Evolutionary conservation across 2,888 invertebrate species (phyloP), one percentile per base, ranked within the genome.

Genomic region (Penaeus monodon): DNA sequence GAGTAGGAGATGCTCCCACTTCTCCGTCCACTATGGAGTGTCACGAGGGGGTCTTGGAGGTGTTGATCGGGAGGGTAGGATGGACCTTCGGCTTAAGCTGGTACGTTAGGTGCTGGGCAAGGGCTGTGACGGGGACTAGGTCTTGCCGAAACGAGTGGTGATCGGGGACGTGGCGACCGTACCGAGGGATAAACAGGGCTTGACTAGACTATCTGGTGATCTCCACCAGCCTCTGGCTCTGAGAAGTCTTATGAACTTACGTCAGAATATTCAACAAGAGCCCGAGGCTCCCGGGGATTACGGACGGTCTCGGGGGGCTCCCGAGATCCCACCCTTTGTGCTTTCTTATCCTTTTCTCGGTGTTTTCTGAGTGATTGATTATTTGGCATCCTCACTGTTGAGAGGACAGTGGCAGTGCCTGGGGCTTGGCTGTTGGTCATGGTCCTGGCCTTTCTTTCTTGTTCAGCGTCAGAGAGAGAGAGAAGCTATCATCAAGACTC

Each of bases 221-320:
- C 93, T 97, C n/a, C 97, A 86, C 97, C 97, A 74, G 97, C 96
- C 94, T 97, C 97, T 1, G 97, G 96, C 92, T 96, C 97, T 64
- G 97, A 97, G 89, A 97, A 94, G 92, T 96, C 97, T 92, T 97
- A 97, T 24, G 97, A 97, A 93, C 97, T 97, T 64, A 97, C 97
- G 93, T 97, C 97, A 27, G 97, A 97, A 93, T 97, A 97, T 92
- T 97, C 97, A 85, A 96, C 96, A 90, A 96, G 92, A 27, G 89
- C 84, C 65, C 86, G 86, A 86, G 86, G 86, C 82, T 86, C 86
- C 66, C 82, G 44, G 27, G 68, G 38, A 57, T 86, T 74, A 33
- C 78, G 76, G 80, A 80, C n/a, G n/a, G 80, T 80, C 80, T 57
- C 79, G 38, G 7, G 66, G 84, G 84, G 88, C 84, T 80, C 79